Base-by-base conservation (phyloP, 2,113 vertebrate genomes). In the Scalopus aquaticus region DNA sequence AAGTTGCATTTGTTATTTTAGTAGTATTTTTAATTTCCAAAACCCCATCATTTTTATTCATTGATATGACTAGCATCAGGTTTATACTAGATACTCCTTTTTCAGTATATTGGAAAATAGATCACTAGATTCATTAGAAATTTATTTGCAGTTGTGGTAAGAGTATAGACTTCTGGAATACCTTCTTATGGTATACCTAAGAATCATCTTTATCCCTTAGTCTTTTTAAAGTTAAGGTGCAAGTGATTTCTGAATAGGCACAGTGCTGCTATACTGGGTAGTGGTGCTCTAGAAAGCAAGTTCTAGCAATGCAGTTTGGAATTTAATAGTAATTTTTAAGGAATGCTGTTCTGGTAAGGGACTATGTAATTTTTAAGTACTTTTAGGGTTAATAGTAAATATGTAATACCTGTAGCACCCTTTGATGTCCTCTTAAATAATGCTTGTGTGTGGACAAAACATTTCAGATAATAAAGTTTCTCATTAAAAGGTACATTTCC, bases 281-380 rank as follows among this genome's bases (percentile, higher is more conserved):
- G 60, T 77, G 79, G 16, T 54, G 28, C 42, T 93, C 84, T 76
- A 32, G 79, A 88, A 96, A 81, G n/a, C 30, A 73, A 54, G 20
- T 35, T 78, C 37, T 88, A 78, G 83, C 12, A 90, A 12, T 78
- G 70, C 56, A 96, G 39, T 42, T 91, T 88, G 30, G n/a, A 81
- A 82, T 80, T 80, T 67, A 15, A 22, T n/a, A n/a, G 30, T 65
- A 22, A 62, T 49, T 49, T 49, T 88, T 74, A 46, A 76, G 37
- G 42, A 84, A 72, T 79, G 24, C n/a, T 80, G 12, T 85, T 72
- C 16, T 89, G 15, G 37, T 56, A 13, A n/a, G 19, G 3, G 65
- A 62, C 32, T 88, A 60, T 51, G 2, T 30, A 58, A 16, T 78
- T 94, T 56, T 49, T 60, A 84, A 77, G 24, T 73, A 16, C 44